Percentiles rank a stretch among this genome's conserved stretches.
These are phyloP conservation scores for Ptychadena robeensis DNA, from an alignment of 2,797 vertebrate species.

Conservation along the genomic window DNA sequence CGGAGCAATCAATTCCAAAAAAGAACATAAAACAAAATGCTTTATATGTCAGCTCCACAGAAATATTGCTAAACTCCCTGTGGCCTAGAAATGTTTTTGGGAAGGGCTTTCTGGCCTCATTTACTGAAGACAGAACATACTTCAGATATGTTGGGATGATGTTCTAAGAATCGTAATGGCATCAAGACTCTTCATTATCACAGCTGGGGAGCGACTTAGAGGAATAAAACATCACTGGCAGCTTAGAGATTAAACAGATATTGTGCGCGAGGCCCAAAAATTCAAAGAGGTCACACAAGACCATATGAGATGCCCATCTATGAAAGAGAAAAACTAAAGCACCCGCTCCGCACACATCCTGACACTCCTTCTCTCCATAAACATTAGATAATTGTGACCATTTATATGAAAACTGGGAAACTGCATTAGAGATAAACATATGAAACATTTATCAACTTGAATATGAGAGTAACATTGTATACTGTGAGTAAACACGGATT, in stretches of 20 bases:
- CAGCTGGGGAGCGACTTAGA: slow-evolving; percentile 7
- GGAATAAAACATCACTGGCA: not conserved
- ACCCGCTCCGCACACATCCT: not conserved
- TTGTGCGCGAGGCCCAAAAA: not conserved
- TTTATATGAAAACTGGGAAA: no score
- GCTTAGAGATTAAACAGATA: slow-evolving; percentile 5
- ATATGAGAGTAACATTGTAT: no score
- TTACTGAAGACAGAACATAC: not conserved
- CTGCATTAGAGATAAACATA: no score
- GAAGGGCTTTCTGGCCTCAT: slow-evolving; percentile 6
- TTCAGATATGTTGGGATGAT: slow-evolving; percentile 2
- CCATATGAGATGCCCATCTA: not conserved
- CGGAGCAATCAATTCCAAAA: not conserved
- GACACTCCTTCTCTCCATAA: not conserved
- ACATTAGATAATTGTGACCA: no score
- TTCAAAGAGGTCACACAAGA: not conserved
- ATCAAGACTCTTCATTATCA: not conserved
- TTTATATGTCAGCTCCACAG: not conserved
- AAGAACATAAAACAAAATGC: not conserved
- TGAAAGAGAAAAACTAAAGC: not conserved
- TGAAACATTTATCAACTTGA: no score
- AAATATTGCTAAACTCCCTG: not conserved
- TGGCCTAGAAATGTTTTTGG: slow-evolving; percentile 8
- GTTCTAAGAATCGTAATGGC: not conserved
- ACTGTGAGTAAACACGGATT: no score